Percentiles rank a stretch among this genome's conserved stretches.
Conservation (phyloP, 2,888 invertebrate species). For the Caenorhabditis afra region DNA sequence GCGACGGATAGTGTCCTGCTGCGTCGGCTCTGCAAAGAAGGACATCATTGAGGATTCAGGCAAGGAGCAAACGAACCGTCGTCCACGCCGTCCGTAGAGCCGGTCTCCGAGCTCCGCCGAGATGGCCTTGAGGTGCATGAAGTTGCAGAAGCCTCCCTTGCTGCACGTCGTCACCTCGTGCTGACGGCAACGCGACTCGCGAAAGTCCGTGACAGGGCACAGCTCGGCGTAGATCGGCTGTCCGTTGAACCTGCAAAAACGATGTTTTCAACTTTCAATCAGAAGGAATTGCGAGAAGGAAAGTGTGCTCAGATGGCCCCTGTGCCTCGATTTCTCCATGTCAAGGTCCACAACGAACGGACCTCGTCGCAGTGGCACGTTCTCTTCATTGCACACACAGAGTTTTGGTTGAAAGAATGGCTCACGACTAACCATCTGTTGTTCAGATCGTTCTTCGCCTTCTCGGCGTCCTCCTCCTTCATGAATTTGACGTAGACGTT, state of each 20-base stretch:
- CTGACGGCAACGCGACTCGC: conserved; percentile 98
- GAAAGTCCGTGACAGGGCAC: conserved; percentile 98
- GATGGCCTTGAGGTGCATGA: conserved; percentile 99
- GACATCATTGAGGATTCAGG: too few species aligned
- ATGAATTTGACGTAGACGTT: conserved; percentile 97
- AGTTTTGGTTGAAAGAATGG: too few species aligned
- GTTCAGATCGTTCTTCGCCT: conserved; percentile 95
- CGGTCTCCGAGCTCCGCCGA: conserved; percentile 67
- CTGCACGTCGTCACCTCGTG: conserved; percentile 92
- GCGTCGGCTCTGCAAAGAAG: conserved; percentile 64
- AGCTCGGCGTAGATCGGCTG: conserved; percentile 97
- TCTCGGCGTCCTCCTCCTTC: conserved; percentile 97
- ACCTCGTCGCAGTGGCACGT: conserved; percentile 48
- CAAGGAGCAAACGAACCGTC: conserved; percentile 47
- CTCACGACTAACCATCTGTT: conserved; percentile 71
- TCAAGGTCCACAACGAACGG: conserved; percentile 19
- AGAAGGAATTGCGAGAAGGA: background rate
- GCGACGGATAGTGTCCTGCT: conserved; percentile 72
- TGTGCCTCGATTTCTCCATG: conserved; percentile 56
- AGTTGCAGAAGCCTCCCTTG: conserved; percentile 98
- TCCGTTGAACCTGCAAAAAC: conserved; percentile 86
- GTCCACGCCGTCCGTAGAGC: conserved; percentile 65
- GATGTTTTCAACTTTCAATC: background rate
- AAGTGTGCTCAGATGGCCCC: conserved; percentile 51
- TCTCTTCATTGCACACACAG: conserved; percentile 51